phyloP scores from a whole-genome alignment of 2,888 invertebrate species.

The Tenthredo livida region DNA sequence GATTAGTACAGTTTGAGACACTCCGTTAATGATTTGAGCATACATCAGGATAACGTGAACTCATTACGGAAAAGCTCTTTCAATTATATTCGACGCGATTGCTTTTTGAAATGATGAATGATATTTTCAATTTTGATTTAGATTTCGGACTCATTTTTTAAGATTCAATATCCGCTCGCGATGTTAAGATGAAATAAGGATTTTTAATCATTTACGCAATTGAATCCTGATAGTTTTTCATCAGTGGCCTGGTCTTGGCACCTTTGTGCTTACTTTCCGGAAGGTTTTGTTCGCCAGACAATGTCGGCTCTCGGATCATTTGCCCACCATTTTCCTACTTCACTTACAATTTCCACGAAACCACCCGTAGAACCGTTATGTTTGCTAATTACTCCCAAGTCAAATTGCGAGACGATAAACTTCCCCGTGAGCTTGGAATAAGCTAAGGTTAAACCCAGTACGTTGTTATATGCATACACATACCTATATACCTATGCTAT shows the following conservation, averaged over 20 bases:
- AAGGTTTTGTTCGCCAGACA: constrained; percentile 3
- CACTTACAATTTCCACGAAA: constrained; percentile 9
- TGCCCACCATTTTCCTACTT: constrained; percentile 18
- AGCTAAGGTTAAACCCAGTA: constrained; percentile 14
- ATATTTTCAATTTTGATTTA: neutral
- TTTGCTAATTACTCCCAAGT: constrained; percentile 49
- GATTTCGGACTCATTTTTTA: neutral
- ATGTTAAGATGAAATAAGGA: neutral
- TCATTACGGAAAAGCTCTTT: neutral
- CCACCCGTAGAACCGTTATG: constrained; percentile 46
- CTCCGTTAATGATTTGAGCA: neutral
- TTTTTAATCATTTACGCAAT: neutral
- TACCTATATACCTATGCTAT: neutral
- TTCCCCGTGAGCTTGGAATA: constrained; percentile 16
- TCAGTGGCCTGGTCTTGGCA: neutral
- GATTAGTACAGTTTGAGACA: neutral
- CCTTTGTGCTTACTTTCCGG: neutral
- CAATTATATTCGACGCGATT: neutral
- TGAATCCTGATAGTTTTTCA: neutral
- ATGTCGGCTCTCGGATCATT: constrained; percentile 1
- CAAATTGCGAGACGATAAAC: constrained; percentile 41
- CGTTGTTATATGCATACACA: neutral
- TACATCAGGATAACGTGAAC: neutral
- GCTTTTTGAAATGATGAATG: neutral
- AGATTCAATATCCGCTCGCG: neutral